Conservation (phyloP, 2,888 invertebrate species). For the Allophyes oxyacanthae region DNA sequence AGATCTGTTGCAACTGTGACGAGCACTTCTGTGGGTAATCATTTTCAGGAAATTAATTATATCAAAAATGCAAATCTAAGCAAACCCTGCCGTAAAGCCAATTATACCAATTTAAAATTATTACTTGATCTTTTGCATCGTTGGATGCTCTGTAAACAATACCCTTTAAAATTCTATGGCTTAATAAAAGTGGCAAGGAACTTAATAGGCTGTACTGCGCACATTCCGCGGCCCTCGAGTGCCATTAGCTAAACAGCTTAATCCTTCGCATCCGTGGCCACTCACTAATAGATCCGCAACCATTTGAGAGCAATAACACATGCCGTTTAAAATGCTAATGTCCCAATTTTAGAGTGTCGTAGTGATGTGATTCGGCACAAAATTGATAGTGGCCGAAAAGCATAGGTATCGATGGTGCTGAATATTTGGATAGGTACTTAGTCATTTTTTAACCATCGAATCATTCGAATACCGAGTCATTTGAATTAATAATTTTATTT, state of each 20-base stretch:
- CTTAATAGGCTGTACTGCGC: conserved; percentile 35
- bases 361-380: conserved; percentile 25
- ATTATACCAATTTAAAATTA: too few species aligned
- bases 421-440: too few species aligned
- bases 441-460: too few species aligned
- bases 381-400: conserved; percentile 1
- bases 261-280: conserved; percentile 52
- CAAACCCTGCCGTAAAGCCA: too few species aligned
- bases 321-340: conserved; percentile 69
- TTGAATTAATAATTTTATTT: too few species aligned
- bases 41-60: too few species aligned
- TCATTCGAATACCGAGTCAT: too few species aligned
- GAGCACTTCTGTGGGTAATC: too few species aligned
- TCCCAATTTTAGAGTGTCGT: conserved; percentile 43
- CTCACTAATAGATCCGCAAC: conserved; percentile 54
- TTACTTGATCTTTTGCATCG: conserved; percentile 1
- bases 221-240: conserved; percentile 39
- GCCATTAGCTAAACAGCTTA: conserved; percentile 56
- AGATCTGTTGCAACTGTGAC: too few species aligned
- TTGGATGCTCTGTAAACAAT: conserved; percentile 30
- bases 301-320: conserved; percentile 60
- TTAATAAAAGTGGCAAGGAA: conserved; percentile 49
- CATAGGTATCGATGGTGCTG: too few species aligned
- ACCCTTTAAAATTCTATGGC: conserved; percentile 37
- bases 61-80: too few species aligned